phyloP scores from a whole-genome alignment of 2,797 vertebrate genomes.

The Chiroxiphia lanceolata region DNA sequence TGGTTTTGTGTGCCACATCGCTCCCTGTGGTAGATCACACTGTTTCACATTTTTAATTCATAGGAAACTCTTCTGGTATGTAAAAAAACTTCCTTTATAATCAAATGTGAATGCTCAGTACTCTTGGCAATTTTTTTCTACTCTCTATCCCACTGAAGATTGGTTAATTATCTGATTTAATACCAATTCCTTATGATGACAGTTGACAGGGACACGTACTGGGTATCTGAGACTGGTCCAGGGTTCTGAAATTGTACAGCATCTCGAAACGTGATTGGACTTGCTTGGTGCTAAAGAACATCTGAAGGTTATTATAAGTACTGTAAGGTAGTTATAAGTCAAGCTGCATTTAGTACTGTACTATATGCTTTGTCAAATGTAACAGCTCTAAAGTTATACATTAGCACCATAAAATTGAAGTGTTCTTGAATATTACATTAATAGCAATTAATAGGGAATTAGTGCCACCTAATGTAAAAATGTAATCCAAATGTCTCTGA shows the following conservation, averaged over 20 bases:
- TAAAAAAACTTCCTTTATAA: not conserved
- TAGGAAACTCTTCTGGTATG: not conserved
- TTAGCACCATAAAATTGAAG: not conserved
- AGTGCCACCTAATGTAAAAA: slow-evolving; percentile 72
- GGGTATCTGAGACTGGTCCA: not conserved
- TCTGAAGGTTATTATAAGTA: not conserved
- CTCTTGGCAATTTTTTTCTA: not conserved
- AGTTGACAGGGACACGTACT: not conserved
- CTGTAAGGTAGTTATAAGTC: not conserved
- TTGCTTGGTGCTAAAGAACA: not conserved
- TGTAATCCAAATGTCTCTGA: slow-evolving; percentile 5
- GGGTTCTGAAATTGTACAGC: not conserved
- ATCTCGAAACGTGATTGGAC: not conserved
- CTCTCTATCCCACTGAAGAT: not conserved
- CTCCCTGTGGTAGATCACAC: not conserved
- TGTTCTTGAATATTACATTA: slow-evolving; percentile 15
- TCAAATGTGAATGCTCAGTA: rapidly evolving
- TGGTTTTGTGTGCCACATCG: rapidly evolving
- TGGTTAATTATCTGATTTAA: not conserved
- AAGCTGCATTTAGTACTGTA: not conserved
- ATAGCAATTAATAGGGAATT: slow-evolving; percentile 58
- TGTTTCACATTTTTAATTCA: not conserved
- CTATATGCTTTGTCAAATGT: not conserved
- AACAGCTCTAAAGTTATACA: not conserved
- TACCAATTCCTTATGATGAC: not conserved